phyloP scores from a whole-genome alignment of 2,113 vertebrate species.

The Macquaria australasica region DNA sequence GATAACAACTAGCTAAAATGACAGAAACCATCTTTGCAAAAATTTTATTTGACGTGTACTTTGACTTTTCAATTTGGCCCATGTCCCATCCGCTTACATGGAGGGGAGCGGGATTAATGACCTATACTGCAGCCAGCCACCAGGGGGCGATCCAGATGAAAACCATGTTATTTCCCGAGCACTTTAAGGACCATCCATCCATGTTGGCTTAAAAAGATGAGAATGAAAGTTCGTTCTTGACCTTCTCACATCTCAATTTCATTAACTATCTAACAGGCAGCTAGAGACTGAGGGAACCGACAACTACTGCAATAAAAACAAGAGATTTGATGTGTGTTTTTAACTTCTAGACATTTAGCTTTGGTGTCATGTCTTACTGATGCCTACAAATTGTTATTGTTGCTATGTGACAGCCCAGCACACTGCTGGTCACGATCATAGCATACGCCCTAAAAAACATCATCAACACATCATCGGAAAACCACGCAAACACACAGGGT shows the following conservation, averaged over 20 bases:
- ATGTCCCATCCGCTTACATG: too few species aligned
- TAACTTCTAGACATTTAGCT: neutral
- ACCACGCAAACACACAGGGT: neutral
- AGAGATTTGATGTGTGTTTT: neutral
- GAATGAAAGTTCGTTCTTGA: too few species aligned
- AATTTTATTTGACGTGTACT: too few species aligned
- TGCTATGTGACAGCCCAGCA: constrained; percentile 18
- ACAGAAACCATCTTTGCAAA: too few species aligned
- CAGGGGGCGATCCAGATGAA: neutral
- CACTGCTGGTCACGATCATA: constrained; percentile 18
- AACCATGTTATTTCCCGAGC: too few species aligned
- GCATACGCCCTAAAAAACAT: neutral
- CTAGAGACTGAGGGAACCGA: neutral
- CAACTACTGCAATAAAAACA: neutral
- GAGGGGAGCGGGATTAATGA: too few species aligned
- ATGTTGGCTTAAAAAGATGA: too few species aligned
- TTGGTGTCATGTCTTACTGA: constrained; percentile 7
- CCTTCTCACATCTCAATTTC: too few species aligned
- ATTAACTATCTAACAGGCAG: neutral
- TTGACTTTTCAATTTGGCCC: too few species aligned
- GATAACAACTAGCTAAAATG: too few species aligned
- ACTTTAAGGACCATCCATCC: too few species aligned
- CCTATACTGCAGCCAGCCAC: too few species aligned
- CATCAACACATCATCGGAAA: constrained; percentile 1
- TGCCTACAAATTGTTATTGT: constrained; percentile 14